Base-by-base conservation (phyloP, 2,797 vertebrate genomes). In the Microctenopoma steveboyesi region DNA sequence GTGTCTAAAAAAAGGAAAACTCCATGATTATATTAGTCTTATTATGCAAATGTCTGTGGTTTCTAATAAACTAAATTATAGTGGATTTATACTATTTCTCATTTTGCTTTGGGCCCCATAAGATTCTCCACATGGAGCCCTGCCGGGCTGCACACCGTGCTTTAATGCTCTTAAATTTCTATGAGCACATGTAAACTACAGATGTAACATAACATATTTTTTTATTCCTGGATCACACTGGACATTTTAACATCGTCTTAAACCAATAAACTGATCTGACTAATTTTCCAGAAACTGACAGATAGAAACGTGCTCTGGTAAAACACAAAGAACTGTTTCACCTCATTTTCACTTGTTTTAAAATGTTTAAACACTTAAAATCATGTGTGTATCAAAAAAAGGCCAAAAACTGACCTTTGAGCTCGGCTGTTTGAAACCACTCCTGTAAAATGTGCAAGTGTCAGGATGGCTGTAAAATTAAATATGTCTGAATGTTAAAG, bases 151-250 rank as follows among this genome's bases (percentile, higher is more conserved):
- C 69, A 86, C 57, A 76, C 58, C 79, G 63, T 64, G 69, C 71
- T 72, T 72, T 78, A 83, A 86, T 75, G 82, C 72, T 60, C 83
- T 86, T 83, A 69, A 64, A 86, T 86, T 85, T 84, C 84, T 81
- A 70, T 53, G 75, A 81, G 69, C 75, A 79, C 72, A 76, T 72
- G 68, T 64, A 48, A 79, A 82, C 61, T 33, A 9, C 47, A 13
- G 53, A 62, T 64, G 63, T 60, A 4, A 33, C 67, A 42, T 67
- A 28, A 35, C 65, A 73, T 56, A 30, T 8, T 30, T 35, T 22
- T 33, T 12, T 18, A 27, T 57, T 53, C 61, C 40, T 7, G 61
- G 15, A 40, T 47, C 14, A 64, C 22, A 68, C 7, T 27, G 64
- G 27, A 63, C 4, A 64, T 79, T 63, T 66, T 0, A 30, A 39